Conservation (phyloP, 64 coral and sea anemone species). For the Stichodactyla helianthus region DNA sequence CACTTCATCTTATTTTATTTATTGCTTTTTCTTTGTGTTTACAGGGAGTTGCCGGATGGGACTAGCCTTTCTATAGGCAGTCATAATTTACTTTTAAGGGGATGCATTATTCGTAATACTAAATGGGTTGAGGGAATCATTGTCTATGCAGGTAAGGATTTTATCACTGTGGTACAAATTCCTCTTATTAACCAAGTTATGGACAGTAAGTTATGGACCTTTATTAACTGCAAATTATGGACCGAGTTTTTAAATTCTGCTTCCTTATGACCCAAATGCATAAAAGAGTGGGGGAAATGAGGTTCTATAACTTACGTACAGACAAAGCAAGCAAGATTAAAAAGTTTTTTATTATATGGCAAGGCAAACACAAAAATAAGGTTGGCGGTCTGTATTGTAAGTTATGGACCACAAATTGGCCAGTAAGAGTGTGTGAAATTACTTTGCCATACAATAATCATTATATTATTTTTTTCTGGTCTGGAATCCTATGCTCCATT, state of each 20-base stretch:
- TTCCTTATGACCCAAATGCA: no score
- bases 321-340: no score
- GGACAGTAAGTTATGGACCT: neutral
- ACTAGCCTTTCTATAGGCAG: constrained; percentile 69
- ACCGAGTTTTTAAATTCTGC: neutral
- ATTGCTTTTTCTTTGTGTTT: constrained; percentile 2
- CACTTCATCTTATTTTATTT: neutral
- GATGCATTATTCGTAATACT: constrained; percentile 94
- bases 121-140: constrained; percentile 85
- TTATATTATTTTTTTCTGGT: no score
- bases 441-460: no score
- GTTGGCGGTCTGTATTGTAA: no score
- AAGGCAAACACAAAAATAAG: no score
- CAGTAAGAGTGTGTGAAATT: no score
- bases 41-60: constrained; percentile 39
- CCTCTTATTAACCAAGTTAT: neutral
- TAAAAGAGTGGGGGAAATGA: no score
- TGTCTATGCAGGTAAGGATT: constrained; percentile 87
- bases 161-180: neutral
- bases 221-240: neutral
- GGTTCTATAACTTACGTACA: no score
- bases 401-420: no score
- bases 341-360: no score
- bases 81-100: constrained; percentile 89
- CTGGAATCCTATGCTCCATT: no score